These are phyloP conservation scores for Glaucomys volans DNA, from an alignment of 2,113 vertebrate species.

Conservation along the genomic window DNA sequence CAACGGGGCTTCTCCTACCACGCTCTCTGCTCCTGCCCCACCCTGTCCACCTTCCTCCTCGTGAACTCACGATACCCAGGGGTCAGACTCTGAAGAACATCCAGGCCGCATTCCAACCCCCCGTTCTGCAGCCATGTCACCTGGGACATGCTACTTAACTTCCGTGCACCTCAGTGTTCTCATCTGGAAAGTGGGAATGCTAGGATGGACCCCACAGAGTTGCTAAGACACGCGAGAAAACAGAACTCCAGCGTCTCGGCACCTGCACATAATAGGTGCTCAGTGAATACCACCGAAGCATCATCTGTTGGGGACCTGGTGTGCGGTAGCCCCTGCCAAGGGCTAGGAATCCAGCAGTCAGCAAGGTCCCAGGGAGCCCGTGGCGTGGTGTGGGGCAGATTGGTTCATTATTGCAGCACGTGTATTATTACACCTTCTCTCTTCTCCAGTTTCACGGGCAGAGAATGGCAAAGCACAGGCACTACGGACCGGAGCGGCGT, in stretches of 20 bases:
- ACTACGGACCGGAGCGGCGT: neutral
- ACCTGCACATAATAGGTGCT: neutral
- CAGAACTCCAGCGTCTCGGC: neutral
- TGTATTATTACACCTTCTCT: neutral
- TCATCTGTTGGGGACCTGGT: neutral
- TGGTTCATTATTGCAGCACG: neutral
- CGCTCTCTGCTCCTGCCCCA: neutral
- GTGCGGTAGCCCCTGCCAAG: neutral
- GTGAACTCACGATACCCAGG: neutral
- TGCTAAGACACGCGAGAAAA: neutral
- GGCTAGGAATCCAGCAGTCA: neutral
- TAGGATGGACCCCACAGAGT: neutral
- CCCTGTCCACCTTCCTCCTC: neutral
- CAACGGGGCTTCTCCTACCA: neutral
- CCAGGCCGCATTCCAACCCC: neutral
- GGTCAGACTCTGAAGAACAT: neutral
- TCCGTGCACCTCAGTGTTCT: neutral
- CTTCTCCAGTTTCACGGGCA: neutral
- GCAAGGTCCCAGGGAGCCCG: too few relatives aligned
- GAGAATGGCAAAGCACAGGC: neutral
- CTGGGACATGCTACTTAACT: neutral
- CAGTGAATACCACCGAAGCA: too few relatives aligned
- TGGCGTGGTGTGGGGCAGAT: neutral
- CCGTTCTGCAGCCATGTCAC: neutral
- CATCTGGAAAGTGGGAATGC: too few relatives aligned